Evolutionary conservation across 2,797 vertebrate genomes (phyloP).

Genomic region (Paratrypauchen microcephalus): DNA sequence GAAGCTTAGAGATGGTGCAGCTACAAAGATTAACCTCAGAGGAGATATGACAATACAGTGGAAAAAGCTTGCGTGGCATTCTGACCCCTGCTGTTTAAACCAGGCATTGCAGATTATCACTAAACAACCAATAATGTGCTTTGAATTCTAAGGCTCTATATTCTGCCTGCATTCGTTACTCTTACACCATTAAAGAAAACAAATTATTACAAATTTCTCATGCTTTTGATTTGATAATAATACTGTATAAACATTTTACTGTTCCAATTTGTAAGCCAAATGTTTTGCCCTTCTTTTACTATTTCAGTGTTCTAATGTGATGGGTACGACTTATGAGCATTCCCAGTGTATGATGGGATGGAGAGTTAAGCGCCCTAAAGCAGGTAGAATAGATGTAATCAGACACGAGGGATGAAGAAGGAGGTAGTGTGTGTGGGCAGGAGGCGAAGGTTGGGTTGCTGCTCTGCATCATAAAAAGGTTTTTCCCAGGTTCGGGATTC

Average conservation of each 20-base stretch:
- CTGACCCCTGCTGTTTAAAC: constrained; percentile 68
- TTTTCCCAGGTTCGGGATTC: constrained; percentile 61
- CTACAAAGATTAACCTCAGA: constrained; percentile 48
- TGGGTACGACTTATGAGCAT: constrained; percentile 20
- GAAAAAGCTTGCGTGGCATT: constrained; percentile 38
- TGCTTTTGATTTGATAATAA: constrained; percentile 15
- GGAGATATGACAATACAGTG: constrained; percentile 43
- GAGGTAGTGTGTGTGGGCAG: constrained; percentile 43
- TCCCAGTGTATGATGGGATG: constrained; percentile 30
- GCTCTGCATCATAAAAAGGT: constrained; percentile 72
- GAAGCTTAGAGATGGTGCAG: constrained; percentile 51
- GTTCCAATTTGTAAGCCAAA: constrained; percentile 19
- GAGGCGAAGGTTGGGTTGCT: constrained; percentile 34
- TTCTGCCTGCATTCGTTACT: constrained; percentile 31
- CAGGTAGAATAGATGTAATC: constrained; percentile 73
- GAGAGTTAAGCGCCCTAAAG: constrained; percentile 58
- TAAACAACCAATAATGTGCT: constrained; percentile 26
- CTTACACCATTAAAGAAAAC: constrained; percentile 50
- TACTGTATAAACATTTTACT: constrained; percentile 18
- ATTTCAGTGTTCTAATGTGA: constrained; percentile 37
- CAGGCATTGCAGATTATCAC: constrained; percentile 50
- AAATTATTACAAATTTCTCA: constrained; percentile 34
- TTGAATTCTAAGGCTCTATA: constrained; percentile 28
- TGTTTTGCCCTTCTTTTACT: constrained; percentile 27
- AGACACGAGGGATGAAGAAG: constrained; percentile 58